These are phyloP conservation scores for Cercocebus atys DNA, from an alignment of 2,113 vertebrate species.

Conservation along the genomic window DNA sequence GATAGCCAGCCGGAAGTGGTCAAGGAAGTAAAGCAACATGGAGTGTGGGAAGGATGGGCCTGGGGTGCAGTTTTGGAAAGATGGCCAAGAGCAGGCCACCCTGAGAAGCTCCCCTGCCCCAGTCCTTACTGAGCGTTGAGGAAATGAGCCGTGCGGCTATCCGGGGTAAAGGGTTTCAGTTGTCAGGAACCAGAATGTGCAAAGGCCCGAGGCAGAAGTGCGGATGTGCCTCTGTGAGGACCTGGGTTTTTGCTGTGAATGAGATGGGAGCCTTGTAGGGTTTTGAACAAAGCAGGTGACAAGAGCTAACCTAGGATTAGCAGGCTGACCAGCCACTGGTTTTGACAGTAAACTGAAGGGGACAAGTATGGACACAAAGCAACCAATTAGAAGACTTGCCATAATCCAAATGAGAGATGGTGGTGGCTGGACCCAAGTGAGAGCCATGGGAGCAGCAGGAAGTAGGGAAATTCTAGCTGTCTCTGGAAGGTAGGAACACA, in stretches of 20 bases:
- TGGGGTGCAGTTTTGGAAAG: too few relatives aligned
- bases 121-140: not conserved
- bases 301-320: not conserved
- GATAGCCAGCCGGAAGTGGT: not conserved
- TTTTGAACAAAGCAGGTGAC: not conserved
- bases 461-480: too few relatives aligned
- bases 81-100: not conserved
- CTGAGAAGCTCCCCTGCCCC: not conserved
- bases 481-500: not conserved
- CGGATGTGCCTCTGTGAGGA: not conserved
- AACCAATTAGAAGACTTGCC: rapidly evolving
- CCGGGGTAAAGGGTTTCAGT: not conserved
- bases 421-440: not conserved
- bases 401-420: not conserved
- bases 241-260: not conserved
- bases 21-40: not conserved
- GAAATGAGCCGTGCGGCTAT: too few relatives aligned
- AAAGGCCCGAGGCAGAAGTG: not conserved
- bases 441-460: not conserved
- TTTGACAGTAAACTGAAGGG: not conserved
- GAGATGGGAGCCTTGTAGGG: not conserved
- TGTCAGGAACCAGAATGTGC: not conserved
- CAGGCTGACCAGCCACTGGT: not conserved
- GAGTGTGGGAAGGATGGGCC: not conserved
- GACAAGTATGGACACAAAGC: not conserved